Conservation (phyloP, 2,113 vertebrate genomes). For the Nymphicus hollandicus region DNA sequence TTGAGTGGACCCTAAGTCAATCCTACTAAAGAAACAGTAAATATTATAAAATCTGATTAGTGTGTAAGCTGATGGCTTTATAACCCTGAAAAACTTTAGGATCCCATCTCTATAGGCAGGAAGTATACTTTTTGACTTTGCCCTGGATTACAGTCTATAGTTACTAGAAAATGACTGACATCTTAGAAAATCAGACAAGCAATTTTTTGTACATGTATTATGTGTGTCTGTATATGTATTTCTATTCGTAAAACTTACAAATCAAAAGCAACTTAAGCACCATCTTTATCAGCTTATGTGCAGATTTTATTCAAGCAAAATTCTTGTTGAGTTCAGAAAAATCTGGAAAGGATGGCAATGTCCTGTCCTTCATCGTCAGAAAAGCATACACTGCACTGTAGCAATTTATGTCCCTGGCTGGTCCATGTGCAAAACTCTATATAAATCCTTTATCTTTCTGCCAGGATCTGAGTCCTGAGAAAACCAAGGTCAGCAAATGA, state of each 20-base stretch:
- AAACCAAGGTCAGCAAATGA: not conserved
- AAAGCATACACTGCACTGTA: not conserved
- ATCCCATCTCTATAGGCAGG: not conserved
- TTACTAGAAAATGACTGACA: not conserved
- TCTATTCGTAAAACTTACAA: not conserved
- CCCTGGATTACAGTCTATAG: not conserved
- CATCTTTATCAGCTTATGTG: not conserved
- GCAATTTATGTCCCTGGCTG: not conserved
- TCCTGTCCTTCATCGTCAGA: not conserved
- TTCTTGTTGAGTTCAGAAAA: not conserved
- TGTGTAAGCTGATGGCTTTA: not conserved
- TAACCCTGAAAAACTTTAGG: not conserved
- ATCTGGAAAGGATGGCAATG: not conserved
- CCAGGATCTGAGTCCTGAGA: not conserved
- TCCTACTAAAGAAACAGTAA: not conserved
- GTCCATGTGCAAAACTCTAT: not conserved
- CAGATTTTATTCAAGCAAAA: not conserved
- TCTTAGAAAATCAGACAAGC: not conserved
- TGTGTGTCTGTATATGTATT: not conserved
- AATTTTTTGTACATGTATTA: not conserved
- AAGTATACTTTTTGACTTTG: not conserved
- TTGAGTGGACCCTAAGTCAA: not conserved
- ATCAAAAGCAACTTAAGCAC: not conserved
- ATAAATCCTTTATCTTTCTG: not conserved
- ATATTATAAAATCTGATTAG: not conserved